Evolutionary conservation across 2,113 vertebrate genomes (phyloP).

Genomic region (Sus scrofa): T2T-Sscrofa CM000817.6:64166001-64166500

Average conservation of each 20-base stretch:
- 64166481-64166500: background rate
- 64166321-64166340: background rate
- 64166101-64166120: background rate
- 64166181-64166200: background rate
- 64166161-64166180: background rate
- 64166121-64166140: background rate
- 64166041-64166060: background rate
- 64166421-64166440: background rate
- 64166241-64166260: background rate
- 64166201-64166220: too few species aligned
- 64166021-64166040: too few species aligned
- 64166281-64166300: background rate
- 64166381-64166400: background rate
- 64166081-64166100: background rate
- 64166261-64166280: background rate
- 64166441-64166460: background rate
- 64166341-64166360: too few species aligned
- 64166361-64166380: background rate
- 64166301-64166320: rapidly evolving
- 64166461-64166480: background rate
- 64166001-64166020: too few species aligned
- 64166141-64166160: background rate
- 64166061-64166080: background rate
- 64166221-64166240: background rate
- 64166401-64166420: background rate